Base-by-base conservation (phyloP, 1,140 invertebrate genomes). In the Conus betulinus region DNA sequence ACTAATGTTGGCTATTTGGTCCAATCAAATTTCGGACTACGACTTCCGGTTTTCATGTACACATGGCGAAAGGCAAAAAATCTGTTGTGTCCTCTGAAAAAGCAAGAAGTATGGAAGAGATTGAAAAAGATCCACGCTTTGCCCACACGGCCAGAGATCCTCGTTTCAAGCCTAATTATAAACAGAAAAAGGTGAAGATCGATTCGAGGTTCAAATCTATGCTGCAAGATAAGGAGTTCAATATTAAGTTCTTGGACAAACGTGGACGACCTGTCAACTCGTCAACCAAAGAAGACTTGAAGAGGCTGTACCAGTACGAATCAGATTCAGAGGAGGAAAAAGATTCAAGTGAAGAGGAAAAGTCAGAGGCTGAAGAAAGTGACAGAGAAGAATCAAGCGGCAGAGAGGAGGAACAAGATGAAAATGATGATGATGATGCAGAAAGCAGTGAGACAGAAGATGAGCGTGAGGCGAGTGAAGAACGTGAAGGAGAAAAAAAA, bases 191-290 rank as follows among this genome's bases (percentile, higher is more conserved):
- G 96, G 97, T 99, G 11, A 98, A 98, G 96, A 98, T 99, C 91
- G 99, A 99, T 93, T 97, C 98, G 95, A 96, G 99, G 57, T 99
- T 99, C 95, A 96, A 98, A 94, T 97, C 97, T 85, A 98, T 99
- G 97, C 98, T 99, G 93, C 97, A 94, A 20, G 96, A 96, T 91
- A 94, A 93, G 84, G 91, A 91, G 76, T 95, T 95, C 83, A 97
- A 97, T 95, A 96, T 98, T 0, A 98, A 98, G 95, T 98, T 97
- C 94, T 97, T 99, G 51, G 99, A 99, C 95, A 99, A 99, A 96
- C 96, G 98, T 91, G 99, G 99, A 25, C 95, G 97, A 90, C 97
- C 97, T 6, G 92, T 98, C 0, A 97, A 97, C 93, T 96, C 97
- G 92, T 97, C 97, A 7, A 97, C 97, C 20, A 96, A 96, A 57